Conservation (phyloP, 2,888 invertebrate species). For the Drosophila longiperda region DNA sequence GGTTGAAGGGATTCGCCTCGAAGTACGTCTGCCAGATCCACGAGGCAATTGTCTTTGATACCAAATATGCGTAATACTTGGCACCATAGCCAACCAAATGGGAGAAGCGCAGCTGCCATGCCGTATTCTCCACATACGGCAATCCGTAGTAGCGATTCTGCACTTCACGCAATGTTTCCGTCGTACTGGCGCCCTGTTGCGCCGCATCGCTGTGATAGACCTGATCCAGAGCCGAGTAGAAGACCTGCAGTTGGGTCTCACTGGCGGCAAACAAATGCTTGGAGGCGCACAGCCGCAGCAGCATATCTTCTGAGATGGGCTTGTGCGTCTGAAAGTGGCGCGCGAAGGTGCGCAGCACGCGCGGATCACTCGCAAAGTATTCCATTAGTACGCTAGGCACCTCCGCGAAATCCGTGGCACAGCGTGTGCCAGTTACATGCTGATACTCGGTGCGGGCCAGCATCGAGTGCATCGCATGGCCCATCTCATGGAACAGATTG, state of each 20-base stretch:
- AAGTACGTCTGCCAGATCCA: conserved; percentile 97
- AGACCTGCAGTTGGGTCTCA: conserved; percentile 94
- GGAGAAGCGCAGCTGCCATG: conserved; percentile 98
- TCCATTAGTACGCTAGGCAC: conserved; percentile 99
- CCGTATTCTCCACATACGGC: conserved; percentile 95
- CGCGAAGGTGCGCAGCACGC: conserved; percentile 94
- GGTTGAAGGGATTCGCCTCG: conserved; percentile 90
- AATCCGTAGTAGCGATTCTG: conserved; percentile 94
- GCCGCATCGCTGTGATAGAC: conserved; percentile 89
- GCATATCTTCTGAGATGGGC: conserved; percentile 91
- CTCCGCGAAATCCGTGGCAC: conserved; percentile 99
- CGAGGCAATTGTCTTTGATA: conserved; percentile 96
- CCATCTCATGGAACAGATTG: conserved; percentile 99
- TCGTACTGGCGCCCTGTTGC: conserved; percentile 86
- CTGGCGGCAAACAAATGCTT: conserved; percentile 95
- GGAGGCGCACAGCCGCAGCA: conserved; percentile 92
- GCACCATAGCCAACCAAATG: conserved; percentile 99
- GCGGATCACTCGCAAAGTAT: conserved; percentile 95
- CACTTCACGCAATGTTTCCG: conserved; percentile 90
- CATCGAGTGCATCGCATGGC: conserved; percentile 99
- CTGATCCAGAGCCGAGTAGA: conserved; percentile 97
- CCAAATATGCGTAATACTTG: conserved; percentile 98
- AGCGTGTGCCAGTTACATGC: conserved; percentile 98
- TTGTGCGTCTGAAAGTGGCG: conserved; percentile 95
- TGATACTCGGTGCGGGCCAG: conserved; percentile 97